Base-by-base conservation (phyloP, 2,888 invertebrate species). In the Drosophila quinaria region DNA sequence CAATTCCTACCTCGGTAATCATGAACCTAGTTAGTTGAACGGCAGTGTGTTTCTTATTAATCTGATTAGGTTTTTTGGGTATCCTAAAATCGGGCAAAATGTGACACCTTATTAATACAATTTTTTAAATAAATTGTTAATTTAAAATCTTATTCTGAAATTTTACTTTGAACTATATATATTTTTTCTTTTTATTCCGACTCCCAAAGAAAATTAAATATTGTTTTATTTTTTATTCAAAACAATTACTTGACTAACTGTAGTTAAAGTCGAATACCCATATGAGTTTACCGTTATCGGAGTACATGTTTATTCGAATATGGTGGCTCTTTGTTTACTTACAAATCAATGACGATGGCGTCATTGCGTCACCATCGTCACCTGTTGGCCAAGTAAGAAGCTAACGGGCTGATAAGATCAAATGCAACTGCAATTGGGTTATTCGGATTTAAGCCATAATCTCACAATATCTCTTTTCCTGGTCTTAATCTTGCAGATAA, bases 401-500 rank as follows among this genome's bases (percentile, higher is more conserved):
- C 6, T 10, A 44, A 13, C 35, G 1, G 25, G 10, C 52, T 46
- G 59, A 71, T 71, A 59, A 65, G 31, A 19, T 51, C 41, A 71
- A 41, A 42, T 42, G 42, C 42, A 19, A 42, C 10, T 42, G 19
- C 1, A 42, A 42, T 61, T 25, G 9, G 49, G 42, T 70, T 70
- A 55, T 44, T 15, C 9, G 13, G n/a, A 31, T 29, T 47, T 29
- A 10, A 15, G 2, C 17, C 47, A 39, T 42, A 31, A 52, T 42
- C 44, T 44, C 44, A 44, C 13, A 22, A 37, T 41, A 9, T 42
- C 2, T 10, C 9, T 37, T 11, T 50, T 22, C 15, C 41, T 41
- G 19, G 33, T 29, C n/a, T 29, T 17, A 86, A 95, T 95, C 56
- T 83, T 84, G 29, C 94, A 98, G 98, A 98, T 93, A 97, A 97